These are phyloP conservation scores for Chaetogeoica ovagalla DNA, from an alignment of 2,888 invertebrate species.

Conservation along the genomic window DNA sequence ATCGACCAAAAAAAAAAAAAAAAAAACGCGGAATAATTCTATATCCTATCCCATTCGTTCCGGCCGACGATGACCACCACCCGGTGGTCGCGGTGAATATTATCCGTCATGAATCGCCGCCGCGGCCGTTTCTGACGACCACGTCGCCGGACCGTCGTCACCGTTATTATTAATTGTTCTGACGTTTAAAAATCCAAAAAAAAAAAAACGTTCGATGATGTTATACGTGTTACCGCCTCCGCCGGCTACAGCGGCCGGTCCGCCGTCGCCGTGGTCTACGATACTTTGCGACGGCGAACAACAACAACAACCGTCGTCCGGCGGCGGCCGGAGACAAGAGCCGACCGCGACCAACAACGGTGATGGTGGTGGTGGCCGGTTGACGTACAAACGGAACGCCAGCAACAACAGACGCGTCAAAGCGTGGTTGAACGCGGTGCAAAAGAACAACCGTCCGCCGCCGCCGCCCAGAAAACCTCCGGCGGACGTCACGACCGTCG, in stretches of 20 bases:
- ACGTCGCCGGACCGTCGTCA: too few species aligned
- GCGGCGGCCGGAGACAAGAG: not conserved
- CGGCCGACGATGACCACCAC: too few species aligned
- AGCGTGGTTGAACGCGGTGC: conserved; percentile 48
- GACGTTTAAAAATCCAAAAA: not conserved
- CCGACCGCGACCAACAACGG: not conserved
- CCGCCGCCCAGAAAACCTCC: conserved; percentile 33
- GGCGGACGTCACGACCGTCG: not conserved
- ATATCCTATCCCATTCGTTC: too few species aligned
- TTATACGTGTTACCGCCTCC: conserved; percentile 46
- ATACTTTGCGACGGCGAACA: conserved; percentile 37
- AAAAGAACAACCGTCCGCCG: conserved; percentile 47
- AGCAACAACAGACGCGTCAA: conserved; percentile 48
- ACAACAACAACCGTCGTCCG: conserved; percentile 4
- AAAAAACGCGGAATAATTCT: too few species aligned
- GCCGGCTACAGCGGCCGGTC: conserved; percentile 33
- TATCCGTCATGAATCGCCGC: too few species aligned
- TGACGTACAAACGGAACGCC: conserved; percentile 48
- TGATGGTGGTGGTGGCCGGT: too few species aligned
- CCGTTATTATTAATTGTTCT: not conserved
- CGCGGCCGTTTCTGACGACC: too few species aligned
- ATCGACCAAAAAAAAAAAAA: too few species aligned
- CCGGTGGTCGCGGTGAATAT: too few species aligned
- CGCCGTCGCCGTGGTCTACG: conserved; percentile 48
- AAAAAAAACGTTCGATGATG: conserved; percentile 18